phyloP scores from a whole-genome alignment of 2,113 vertebrate species.

The Antechinus stuartii region DNA sequence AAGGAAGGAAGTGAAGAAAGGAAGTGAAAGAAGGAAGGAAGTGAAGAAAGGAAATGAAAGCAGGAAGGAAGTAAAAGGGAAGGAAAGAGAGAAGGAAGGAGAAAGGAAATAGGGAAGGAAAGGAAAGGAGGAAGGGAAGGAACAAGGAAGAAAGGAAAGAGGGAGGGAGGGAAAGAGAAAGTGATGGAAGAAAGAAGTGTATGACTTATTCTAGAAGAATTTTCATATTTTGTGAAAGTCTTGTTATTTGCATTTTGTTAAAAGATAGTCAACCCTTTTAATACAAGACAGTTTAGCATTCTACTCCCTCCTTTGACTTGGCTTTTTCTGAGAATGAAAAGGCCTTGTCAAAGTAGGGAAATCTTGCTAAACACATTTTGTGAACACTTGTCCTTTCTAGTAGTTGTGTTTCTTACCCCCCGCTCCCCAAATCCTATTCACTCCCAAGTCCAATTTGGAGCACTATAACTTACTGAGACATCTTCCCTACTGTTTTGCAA shows the following conservation, averaged over 20 bases:
- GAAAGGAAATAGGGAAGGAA: too few relatives aligned
- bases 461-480: slow-evolving; percentile 1
- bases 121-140: too few relatives aligned
- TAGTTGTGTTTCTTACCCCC: neutral
- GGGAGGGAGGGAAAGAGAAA: too few relatives aligned
- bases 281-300: neutral
- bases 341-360: slow-evolving; percentile 6
- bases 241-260: slow-evolving; percentile 32
- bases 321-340: neutral
- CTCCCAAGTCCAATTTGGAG: slow-evolving; percentile 29
- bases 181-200: neutral
- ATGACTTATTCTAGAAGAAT: neutral
- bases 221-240: neutral
- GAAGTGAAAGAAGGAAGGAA: too few relatives aligned
- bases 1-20: too few relatives aligned
- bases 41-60: too few relatives aligned
- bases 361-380: slow-evolving; percentile 7
- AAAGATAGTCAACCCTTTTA: slow-evolving; percentile 7
- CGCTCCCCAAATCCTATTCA: neutral
- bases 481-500: slow-evolving; percentile 10
- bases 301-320: slow-evolving; percentile 11
- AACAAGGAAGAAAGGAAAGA: too few relatives aligned
- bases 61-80: too few relatives aligned
- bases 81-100: too few relatives aligned
- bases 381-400: neutral